Conservation (phyloP, 2,888 invertebrate species). For the Nomada flava region DNA sequence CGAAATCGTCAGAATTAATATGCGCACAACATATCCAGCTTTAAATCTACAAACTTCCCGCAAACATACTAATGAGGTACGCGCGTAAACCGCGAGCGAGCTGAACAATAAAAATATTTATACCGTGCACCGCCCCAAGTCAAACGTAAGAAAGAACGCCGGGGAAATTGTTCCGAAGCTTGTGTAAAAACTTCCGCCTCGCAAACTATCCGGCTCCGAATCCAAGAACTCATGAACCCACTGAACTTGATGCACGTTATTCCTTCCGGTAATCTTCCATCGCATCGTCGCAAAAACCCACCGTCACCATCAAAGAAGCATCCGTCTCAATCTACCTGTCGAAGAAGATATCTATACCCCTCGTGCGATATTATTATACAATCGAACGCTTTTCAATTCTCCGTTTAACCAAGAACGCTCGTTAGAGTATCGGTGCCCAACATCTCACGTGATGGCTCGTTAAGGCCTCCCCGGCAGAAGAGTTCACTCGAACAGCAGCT, state of each 20-base stretch:
- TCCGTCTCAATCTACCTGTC: too few relatives aligned
- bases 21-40: slow-evolving; percentile 21
- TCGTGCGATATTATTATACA: not conserved
- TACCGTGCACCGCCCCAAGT: not conserved
- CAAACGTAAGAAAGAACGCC: not conserved
- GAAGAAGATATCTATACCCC: not conserved
- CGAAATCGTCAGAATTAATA: slow-evolving; percentile 20
- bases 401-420: slow-evolving; percentile 4
- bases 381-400: not conserved
- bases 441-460: slow-evolving; percentile 17
- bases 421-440: not conserved
- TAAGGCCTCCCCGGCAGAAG: not conserved
- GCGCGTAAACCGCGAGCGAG: slow-evolving; percentile 3
- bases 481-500: slow-evolving; percentile 3
- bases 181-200: not conserved
- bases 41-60: slow-evolving; percentile 21
- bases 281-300: too few relatives aligned
- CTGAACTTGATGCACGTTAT: too few relatives aligned
- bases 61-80: slow-evolving; percentile 27
- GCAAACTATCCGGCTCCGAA: too few relatives aligned
- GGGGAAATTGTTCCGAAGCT: not conserved
- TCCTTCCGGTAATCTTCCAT: too few relatives aligned
- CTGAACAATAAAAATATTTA: too few relatives aligned
- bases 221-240: too few relatives aligned
- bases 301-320: too few relatives aligned